Evolutionary conservation across 2,113 vertebrate genomes (phyloP).

Genomic region (Peromyscus leucopus): DNA sequence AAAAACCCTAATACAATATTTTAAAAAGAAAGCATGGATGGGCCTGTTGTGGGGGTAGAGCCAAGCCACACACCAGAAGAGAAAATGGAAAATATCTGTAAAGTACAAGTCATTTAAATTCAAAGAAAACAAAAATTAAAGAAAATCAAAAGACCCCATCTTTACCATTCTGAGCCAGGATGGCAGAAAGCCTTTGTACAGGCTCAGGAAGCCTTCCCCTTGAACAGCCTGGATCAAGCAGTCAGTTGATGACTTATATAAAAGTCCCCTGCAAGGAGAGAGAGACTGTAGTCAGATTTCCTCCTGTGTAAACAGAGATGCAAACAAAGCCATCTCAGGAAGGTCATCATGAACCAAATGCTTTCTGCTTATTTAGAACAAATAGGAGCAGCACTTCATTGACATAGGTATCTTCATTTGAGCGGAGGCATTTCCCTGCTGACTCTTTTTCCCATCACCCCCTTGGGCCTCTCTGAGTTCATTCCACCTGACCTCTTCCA

Average conservation of each 20-base stretch:
- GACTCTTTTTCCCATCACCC: neutral
- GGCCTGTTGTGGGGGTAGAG: neutral
- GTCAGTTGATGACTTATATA: conserved; percentile 91
- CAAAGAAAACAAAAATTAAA: conserved; percentile 47
- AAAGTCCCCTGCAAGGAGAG: conserved; percentile 87
- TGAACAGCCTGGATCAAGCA: conserved; percentile 90
- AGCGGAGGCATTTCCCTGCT: neutral
- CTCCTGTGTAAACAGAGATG: neutral
- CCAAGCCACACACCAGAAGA: neutral
- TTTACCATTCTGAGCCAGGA: conserved; percentile 94
- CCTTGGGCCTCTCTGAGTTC: neutral
- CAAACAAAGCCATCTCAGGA: neutral
- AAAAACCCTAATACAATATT: neutral
- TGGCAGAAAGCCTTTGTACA: conserved; percentile 93
- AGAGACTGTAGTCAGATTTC: conserved; percentile 23
- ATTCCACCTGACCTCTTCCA: conserved; percentile 43
- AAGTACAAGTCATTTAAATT: conserved; percentile 38
- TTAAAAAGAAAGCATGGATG: neutral
- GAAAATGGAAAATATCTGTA: conserved; percentile 12
- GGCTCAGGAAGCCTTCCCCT: conserved; percentile 90
- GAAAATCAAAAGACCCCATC: neutral
- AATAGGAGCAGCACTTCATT: neutral
- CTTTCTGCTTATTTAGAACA: conserved; percentile 40
- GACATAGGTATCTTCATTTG: neutral
- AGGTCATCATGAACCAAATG: neutral